A percentile compares a stretch with the other conserved stretches of the same genome.
These are phyloP conservation scores for Megaceryle torquata DNA, from an alignment of 2,113 vertebrate species.

Conservation along the genomic window DNA sequence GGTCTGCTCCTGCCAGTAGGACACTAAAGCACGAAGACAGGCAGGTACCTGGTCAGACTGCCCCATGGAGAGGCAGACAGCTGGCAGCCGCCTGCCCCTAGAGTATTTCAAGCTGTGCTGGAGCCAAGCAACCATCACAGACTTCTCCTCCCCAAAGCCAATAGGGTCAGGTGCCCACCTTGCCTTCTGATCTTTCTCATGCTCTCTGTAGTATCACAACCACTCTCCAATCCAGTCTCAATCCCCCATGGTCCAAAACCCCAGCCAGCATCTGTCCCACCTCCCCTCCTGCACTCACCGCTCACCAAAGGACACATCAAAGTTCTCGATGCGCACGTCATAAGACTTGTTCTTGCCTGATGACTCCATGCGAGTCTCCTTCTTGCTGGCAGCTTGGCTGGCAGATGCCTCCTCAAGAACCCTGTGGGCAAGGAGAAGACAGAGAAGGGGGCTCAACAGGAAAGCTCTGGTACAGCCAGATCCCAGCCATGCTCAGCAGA, in stretches of 20 bases:
- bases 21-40: conserved; percentile 71
- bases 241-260: background rate
- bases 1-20: conserved; percentile 89
- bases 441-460: background rate
- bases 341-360: conserved; percentile 97
- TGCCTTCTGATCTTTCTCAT: background rate
- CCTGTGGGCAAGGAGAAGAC: conserved; percentile 48
- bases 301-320: conserved; percentile 96
- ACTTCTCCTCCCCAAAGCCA: background rate
- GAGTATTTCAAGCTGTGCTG: background rate
- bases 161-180: background rate
- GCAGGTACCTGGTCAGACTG: background rate
- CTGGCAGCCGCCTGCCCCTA: fast-evolving
- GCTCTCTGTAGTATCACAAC: background rate
- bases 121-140: background rate
- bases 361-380: conserved; percentile 89
- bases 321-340: conserved; percentile 96
- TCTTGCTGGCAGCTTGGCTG: conserved; percentile 96
- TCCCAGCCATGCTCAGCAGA: background rate
- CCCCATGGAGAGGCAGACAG: background rate
- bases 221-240: background rate
- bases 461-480: background rate
- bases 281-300: conserved; percentile 76
- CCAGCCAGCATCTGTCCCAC: background rate
- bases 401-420: conserved; percentile 96